Percentiles rank a stretch among this genome's conserved stretches.
Evolutionary conservation across 2,797 vertebrate species (phyloP).

Genomic region (Darevskia nairensis): DNA sequence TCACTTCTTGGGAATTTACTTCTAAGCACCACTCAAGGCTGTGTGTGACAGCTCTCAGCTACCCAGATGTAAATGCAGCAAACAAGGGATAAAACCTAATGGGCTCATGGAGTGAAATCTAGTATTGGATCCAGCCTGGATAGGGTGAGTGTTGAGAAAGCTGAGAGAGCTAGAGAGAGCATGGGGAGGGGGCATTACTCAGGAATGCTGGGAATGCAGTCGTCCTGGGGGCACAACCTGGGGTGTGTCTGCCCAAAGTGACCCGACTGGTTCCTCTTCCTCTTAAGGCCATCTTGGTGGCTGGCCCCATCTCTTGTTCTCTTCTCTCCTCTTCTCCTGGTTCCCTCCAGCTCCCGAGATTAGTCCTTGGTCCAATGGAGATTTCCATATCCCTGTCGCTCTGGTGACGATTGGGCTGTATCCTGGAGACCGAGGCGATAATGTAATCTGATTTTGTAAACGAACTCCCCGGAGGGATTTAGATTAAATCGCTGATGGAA

Average conservation of each 20-base stretch:
- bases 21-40: no score
- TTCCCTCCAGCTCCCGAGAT: constrained; percentile 57
- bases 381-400: constrained; percentile 67
- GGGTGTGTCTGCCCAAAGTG: constrained; percentile 68
- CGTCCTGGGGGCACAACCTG: constrained; percentile 24
- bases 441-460: constrained; percentile 79
- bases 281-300: not conserved
- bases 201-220: constrained; percentile 7
- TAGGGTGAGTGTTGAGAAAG: not conserved
- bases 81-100: no score
- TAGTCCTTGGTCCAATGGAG: constrained; percentile 66
- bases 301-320: not conserved
- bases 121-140: not conserved
- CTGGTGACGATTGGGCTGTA: constrained; percentile 71
- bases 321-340: not conserved
- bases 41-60: no score
- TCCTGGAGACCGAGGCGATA: constrained; percentile 76
- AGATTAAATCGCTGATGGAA: constrained; percentile 80
- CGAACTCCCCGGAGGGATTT: constrained; percentile 78
- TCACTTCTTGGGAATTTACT: no score
- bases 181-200: not conserved
- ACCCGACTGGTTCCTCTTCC: constrained; percentile 49
- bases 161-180: no score
- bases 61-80: not conserved
- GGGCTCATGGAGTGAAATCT: not conserved